phyloP scores from a whole-genome alignment of 2,113 vertebrate genomes.

The Clupea harengus region DNA sequence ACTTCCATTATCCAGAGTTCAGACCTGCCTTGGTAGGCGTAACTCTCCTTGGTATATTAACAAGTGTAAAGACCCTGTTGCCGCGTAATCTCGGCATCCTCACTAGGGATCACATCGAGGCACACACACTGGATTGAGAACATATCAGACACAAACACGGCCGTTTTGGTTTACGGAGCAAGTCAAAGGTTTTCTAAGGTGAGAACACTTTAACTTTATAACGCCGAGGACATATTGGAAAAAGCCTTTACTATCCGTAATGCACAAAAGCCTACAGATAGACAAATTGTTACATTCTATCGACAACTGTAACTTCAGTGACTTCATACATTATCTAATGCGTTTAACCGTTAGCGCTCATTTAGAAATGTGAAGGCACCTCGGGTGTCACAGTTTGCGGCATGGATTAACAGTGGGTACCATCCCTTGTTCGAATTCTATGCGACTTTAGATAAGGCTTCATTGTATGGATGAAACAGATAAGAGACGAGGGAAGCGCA shows the following conservation, averaged over 20 bases:
- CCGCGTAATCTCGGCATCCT: conserved; percentile 6
- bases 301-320: not conserved
- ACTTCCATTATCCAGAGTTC: conserved; percentile 42
- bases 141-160: not conserved
- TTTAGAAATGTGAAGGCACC: not conserved
- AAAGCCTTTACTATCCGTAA: not conserved
- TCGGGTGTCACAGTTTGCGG: conserved; percentile 26
- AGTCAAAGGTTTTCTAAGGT: not conserved
- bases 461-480: conserved; percentile 23
- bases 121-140: conserved; percentile 23
- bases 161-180: not conserved
- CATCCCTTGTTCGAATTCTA: conserved; percentile 22
- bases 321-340: not conserved
- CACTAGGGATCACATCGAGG: conserved; percentile 22
- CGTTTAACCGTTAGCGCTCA: not conserved
- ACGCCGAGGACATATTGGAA: not conserved
- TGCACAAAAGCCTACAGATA: not conserved
- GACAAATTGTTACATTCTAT: not conserved
- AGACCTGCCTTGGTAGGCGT: conserved; percentile 46
- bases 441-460: conserved; percentile 19
- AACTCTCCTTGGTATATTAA: conserved; percentile 49
- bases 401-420: conserved; percentile 19
- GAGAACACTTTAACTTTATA: not conserved
- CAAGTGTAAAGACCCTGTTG: conserved; percentile 40
- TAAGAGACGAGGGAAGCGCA: not conserved